Evolutionary conservation across 2,797 vertebrate genomes (phyloP), one percentile per base, ranked within the genome.

Genomic region (Iguana delicatissima): DNA sequence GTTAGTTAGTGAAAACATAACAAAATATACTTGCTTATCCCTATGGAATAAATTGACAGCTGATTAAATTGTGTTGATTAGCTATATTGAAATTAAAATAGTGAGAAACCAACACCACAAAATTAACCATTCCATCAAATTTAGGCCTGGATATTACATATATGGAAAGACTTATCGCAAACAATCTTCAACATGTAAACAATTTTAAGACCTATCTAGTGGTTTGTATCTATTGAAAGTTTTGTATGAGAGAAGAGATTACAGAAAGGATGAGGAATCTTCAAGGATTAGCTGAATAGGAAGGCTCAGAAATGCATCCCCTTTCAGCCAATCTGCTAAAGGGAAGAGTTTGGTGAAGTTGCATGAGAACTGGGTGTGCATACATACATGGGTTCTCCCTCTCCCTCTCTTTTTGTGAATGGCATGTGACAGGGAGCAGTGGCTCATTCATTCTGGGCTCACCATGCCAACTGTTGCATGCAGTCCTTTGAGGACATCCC

Each of bases 71-170:
- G 12, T 90, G 84, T 92, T 0, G 0, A 91, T 92, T 94, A 80
- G 67, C 88, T 91, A 89, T 92, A 93, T 93, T 73, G 92, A 93
- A 92, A 74, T 92, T 91, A 92, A 96, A 93, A 84, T 91, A 92
- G 59, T 77, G 91, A 92, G 93, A 94, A 90, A 89, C 35, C 93
- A 93, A 72, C 82, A 95, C 86, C 0, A 0, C 57, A 92, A 18
- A 91, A 92, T 59, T 86, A 91, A 55, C 88, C 74, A 80, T 84
- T 92, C 32, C 85, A 72, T 90, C 90, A 89, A 89, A 1, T 93
- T 80, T 92, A 90, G 87, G 80, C 82, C 76, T 94, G 80, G n/a
- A 38, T 82, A 59, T 82, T 62, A 59, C 38, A 82, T 62, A 76
- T 42, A 35, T 42, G 14, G 16, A 82, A 82, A 35, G 55, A 26